phyloP scores from a whole-genome alignment of 2,113 vertebrate species.

The Marcusenius ussheri region DNA sequence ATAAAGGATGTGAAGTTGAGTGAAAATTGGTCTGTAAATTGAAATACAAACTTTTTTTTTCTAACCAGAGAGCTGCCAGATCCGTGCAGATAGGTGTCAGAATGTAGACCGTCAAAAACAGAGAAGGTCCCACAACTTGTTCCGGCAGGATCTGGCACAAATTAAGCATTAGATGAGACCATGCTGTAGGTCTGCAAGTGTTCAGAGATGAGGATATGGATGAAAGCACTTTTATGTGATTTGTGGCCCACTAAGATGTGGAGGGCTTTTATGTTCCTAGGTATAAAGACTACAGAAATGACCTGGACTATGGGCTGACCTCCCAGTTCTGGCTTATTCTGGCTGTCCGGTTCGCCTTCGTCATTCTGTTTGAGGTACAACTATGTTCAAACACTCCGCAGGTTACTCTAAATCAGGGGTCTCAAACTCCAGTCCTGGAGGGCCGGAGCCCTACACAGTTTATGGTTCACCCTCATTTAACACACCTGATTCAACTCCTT shows the following conservation, averaged over 20 bases:
- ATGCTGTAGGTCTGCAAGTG: background rate
- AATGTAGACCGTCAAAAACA: background rate
- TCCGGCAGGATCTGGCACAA: background rate
- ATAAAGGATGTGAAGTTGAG: background rate
- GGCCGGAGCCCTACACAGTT: too few species aligned
- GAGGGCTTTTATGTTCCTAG: slow-evolving; percentile 47
- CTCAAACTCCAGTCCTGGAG: too few species aligned
- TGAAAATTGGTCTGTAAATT: background rate
- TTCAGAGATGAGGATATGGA: background rate
- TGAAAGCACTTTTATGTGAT: background rate
- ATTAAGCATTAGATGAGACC: background rate
- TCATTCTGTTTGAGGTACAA: slow-evolving; percentile 83
- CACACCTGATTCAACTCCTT: too few species aligned
- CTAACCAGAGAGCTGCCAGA: background rate
- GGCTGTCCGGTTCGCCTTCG: slow-evolving; percentile 76
- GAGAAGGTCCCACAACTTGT: background rate
- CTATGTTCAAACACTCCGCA: background rate
- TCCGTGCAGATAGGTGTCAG: background rate
- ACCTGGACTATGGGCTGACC: slow-evolving; percentile 59
- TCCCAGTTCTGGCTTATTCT: slow-evolving; percentile 80
- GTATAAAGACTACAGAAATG: slow-evolving; percentile 77
- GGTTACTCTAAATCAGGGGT: background rate
- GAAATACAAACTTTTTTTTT: background rate
- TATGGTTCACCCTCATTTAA: too few species aligned
- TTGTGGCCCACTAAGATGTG: background rate